These are phyloP conservation scores for Chrysolina oricalcia DNA, from an alignment of 2,888 invertebrate species.

Conservation along the genomic window DNA sequence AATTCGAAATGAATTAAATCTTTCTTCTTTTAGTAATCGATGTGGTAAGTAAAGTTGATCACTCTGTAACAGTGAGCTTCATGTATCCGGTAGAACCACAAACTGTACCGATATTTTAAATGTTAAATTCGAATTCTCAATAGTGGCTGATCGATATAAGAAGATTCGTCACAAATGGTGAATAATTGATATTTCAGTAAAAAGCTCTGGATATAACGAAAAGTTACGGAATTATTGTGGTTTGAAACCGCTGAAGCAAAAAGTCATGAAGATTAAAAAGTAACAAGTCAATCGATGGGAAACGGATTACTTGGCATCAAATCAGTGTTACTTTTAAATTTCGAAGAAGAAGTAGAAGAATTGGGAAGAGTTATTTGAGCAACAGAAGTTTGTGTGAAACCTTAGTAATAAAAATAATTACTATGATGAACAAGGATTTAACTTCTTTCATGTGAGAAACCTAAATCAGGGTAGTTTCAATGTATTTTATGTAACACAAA, in stretches of 20 bases:
- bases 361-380: no score
- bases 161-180: slow-evolving; percentile 16
- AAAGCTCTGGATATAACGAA: neutral
- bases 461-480: no score
- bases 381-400: no score
- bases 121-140: slow-evolving; percentile 12
- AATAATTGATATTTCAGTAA: slow-evolving; percentile 15
- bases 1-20: no score
- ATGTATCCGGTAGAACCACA: neutral
- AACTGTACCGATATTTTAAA: neutral
- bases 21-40: no score
- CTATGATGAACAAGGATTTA: no score
- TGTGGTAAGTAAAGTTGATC: neutral
- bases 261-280: slow-evolving; percentile 1
- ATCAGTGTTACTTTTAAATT: neutral
- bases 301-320: slow-evolving; percentile 17
- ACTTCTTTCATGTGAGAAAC: no score
- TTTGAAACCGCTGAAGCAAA: slow-evolving; percentile 9
- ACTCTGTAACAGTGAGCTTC: neutral
- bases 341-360: neutral
- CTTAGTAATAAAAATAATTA: no score
- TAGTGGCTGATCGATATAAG: neutral
- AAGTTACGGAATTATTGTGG: neutral
- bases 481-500: no score
- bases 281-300: slow-evolving; percentile 22